A percentile compares a stretch with the other conserved stretches of the same genome.
Conservation (phyloP, 2,113 vertebrate species). For the Xiphophorus couchianus region DNA sequence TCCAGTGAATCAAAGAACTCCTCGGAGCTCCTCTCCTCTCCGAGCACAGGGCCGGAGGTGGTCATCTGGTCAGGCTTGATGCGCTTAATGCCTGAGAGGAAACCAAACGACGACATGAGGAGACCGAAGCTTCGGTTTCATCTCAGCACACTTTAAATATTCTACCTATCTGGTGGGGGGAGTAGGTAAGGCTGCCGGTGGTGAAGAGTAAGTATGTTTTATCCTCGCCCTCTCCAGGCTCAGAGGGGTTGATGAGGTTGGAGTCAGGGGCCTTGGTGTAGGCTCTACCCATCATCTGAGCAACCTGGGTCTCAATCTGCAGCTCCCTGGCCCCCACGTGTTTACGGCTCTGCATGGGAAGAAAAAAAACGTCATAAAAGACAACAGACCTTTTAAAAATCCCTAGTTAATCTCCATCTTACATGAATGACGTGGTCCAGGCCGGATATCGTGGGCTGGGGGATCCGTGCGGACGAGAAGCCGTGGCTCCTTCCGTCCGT, state of each 20-base stretch:
- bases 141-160: neutral
- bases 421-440: conserved; percentile 80
- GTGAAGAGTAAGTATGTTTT: conserved; percentile 96
- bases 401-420: neutral
- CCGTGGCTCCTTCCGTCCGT: conserved; percentile 22
- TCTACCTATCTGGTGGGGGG: conserved; percentile 96
- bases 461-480: conserved; percentile 33
- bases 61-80: conserved; percentile 98
- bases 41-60: conserved; percentile 89
- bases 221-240: conserved; percentile 69
- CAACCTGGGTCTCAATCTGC: conserved; percentile 86
- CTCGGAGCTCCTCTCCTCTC: conserved; percentile 87
- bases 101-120: neutral
- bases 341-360: conserved; percentile 49
- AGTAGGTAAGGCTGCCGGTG: conserved; percentile 96
- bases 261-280: conserved; percentile 82
- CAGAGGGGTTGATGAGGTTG: conserved; percentile 56
- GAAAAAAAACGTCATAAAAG: neutral
- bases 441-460: conserved; percentile 57
- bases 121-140: neutral
- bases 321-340: conserved; percentile 72
- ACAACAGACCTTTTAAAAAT: neutral
- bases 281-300: conserved; percentile 84
- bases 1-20: conserved; percentile 96
- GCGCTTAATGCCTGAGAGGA: conserved; percentile 88